Conservation (phyloP, 2,888 invertebrate genomes). For the Rhorus exstirpatorius region DNA sequence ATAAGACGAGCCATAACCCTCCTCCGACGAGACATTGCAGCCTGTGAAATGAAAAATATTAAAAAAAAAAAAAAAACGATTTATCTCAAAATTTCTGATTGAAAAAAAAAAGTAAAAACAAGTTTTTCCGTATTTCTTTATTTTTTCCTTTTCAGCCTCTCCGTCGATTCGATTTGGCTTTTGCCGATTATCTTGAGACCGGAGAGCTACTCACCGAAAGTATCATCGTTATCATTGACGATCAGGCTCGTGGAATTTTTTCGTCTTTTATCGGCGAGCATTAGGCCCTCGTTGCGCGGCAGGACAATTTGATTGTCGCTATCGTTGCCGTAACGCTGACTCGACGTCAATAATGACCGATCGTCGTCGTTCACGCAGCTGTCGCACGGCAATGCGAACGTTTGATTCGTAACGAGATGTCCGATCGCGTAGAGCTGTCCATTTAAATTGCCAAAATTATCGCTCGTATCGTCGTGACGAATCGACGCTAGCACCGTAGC, state of each 20-base stretch:
- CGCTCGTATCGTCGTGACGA: slow-evolving; percentile 75
- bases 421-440: slow-evolving; percentile 80
- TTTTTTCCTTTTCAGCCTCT: no score
- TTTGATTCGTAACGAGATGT: slow-evolving; percentile 80
- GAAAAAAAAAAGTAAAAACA: background rate
- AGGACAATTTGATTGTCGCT: slow-evolving; percentile 85
- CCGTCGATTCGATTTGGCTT: no score
- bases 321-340: slow-evolving; percentile 3
- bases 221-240: slow-evolving; percentile 65
- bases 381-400: slow-evolving; percentile 33
- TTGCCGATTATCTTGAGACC: no score
- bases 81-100: slow-evolving; percentile 41
- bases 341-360: slow-evolving; percentile 22
- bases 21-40: slow-evolving; percentile 74
- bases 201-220: slow-evolving; percentile 74
- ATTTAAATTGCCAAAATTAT: slow-evolving; percentile 70
- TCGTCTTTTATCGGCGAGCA: slow-evolving; percentile 72
- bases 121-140: no score
- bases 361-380: slow-evolving; percentile 59
- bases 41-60: slow-evolving; percentile 69
- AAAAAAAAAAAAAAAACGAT: background rate
- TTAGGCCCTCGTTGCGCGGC: slow-evolving; percentile 84
- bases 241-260: slow-evolving; percentile 53
- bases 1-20: slow-evolving; percentile 78
- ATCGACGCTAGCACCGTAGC: slow-evolving; percentile 73